A percentile compares a stretch with the other conserved stretches of the same genome.
Conservation (phyloP, 1,140 invertebrate species). For the Rhyacophila brunnea region DNA sequence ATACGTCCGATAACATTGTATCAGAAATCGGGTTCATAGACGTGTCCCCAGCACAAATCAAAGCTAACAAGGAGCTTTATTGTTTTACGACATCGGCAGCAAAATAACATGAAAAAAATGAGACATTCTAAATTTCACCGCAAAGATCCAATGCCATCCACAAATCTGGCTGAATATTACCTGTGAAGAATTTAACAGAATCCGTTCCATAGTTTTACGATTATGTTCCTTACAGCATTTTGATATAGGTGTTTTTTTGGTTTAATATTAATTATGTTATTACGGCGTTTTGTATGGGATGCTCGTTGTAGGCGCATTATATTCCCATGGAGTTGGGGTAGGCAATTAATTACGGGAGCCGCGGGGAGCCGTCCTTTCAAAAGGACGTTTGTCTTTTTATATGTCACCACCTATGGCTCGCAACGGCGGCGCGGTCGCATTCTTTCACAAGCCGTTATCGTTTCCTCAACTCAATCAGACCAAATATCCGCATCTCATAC, state of each 20-base stretch:
- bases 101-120: slow-evolving; percentile 24
- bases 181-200: no score
- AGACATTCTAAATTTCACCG: slow-evolving; percentile 19
- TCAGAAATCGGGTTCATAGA: neutral
- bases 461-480: slow-evolving; percentile 5
- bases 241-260: neutral
- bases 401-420: slow-evolving; percentile 34
- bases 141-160: slow-evolving; percentile 21
- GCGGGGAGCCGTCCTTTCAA: slow-evolving; percentile 36
- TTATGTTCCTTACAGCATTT: neutral
- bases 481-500: no score
- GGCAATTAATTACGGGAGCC: slow-evolving; percentile 34
- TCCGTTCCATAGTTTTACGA: neutral
- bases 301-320: slow-evolving; percentile 23
- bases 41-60: slow-evolving; percentile 23
- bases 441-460: slow-evolving; percentile 14
- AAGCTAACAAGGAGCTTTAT: slow-evolving; percentile 34
- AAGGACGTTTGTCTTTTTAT: slow-evolving; percentile 38
- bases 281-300: slow-evolving; percentile 2
- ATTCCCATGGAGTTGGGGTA: slow-evolving; percentile 34
- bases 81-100: slow-evolving; percentile 30
- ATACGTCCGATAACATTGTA: no score
- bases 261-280: neutral
- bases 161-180: neutral
- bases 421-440: slow-evolving; percentile 27